Base-by-base conservation (phyloP, 1,140 invertebrate species). In the Neodiprion lecontei region DNA sequence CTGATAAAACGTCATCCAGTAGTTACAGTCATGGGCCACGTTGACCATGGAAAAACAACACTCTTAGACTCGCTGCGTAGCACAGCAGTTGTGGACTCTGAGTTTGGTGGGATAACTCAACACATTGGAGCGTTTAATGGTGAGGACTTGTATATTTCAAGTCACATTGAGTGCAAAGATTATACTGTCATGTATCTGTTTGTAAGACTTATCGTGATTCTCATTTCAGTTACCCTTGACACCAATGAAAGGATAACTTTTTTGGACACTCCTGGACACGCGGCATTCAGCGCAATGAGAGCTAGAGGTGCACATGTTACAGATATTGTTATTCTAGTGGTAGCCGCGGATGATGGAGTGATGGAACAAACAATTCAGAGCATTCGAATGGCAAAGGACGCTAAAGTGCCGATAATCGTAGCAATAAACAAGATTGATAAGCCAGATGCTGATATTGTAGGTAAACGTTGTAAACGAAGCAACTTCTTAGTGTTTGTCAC, bases 361-460 rank as follows among this genome's bases (percentile, higher is more conserved):
- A 99, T 99, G 96, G 95, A 98, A 75, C 99, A 99, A 90, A 99
- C 98, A 0, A 83, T 92, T 5, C 94, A 97, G 87, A 95, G 94
- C 61, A 93, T 96, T 49, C 81, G 91, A 76, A 93, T 96, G 92
- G 95, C 95, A 0, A 91, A 90, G 81, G 89, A 92, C 78, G 93
- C 95, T 3, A 90, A 93, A 76, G 95, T 99, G 78, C 97, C 98
- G 0, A 95, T 99, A 5, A 93, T 99, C 80, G 96, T 99, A 69
- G 98, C 98, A n/a, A 95, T 99, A 69, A 99, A 99, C 88, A 99
- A 99, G 91, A 97, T 99, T 79, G 99, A 99, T 88, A 97, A 98
- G 83, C 92, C 93, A 70, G 91, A 92, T 83, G 95, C 95, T 74
- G 91, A 99, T 90, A 92, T 96, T 88, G 94, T 95, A 92, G 90